Base-by-base conservation (phyloP, 2,113 vertebrate genomes). In the Pelmatolapia mariae region DNA sequence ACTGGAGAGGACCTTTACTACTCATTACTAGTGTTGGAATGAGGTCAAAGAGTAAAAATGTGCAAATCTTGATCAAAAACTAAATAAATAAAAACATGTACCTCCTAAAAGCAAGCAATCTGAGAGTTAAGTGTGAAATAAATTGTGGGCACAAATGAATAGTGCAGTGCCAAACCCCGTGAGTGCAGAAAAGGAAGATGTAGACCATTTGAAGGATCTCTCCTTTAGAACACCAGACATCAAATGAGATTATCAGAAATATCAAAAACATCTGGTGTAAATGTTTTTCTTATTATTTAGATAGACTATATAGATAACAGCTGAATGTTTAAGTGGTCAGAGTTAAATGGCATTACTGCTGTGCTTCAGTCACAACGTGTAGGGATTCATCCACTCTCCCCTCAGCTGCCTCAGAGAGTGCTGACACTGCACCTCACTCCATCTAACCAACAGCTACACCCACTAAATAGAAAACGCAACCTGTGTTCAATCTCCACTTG, bases 341-440 rank as follows among this genome's bases (percentile, higher is more conserved):
- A 87, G 80, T 84, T 82, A 89, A 91, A 92, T 87, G 85, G 88
- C 91, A 94, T 92, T 89, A 93, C 73, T 80, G 85, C 90, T 87
- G 86, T 24, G 82, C 90, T 91, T 87, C 88, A 92, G 93, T 93
- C 94, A 82, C 89, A 88, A 81, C 68, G 83, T 86, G 86, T 83
- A 13, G 92, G 91, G 90, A 91, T 90, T 91, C 93, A 93, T 92
- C 91, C 89, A 91, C 91, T 91, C 87, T 92, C 86, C 90, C 43
- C 82, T 94, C 92, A 89, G 92, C 91, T 90, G 87, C 92, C 89
- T 81, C 81, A 66, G 73, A 86, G 87, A 92, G 86, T 88, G 94
- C 94, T 96, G 95, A 95, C 91, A 87, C 91, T 84, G 94, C 94
- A 89, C 83, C 88, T 87, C 81, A 50, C 81, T 92, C 91, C 94